phyloP scores from a whole-genome alignment of 2,797 vertebrate species.

The Babyrousa celebensis region DNA sequence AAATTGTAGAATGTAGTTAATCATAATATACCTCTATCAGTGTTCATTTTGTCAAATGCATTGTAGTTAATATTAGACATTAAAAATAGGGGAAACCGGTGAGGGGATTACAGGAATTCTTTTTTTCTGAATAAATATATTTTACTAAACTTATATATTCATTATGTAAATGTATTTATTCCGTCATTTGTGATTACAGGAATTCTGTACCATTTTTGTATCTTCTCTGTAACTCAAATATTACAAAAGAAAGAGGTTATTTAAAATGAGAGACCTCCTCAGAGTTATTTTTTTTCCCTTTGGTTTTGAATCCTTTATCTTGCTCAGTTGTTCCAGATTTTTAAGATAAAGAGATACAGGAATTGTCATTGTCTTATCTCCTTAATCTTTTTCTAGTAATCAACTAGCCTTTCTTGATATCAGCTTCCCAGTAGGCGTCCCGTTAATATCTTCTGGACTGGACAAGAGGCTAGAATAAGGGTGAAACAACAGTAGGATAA shows the following conservation, averaged over 20 bases:
- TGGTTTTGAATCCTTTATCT: not conserved
- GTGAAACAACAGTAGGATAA: not conserved
- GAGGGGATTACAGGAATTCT: not conserved
- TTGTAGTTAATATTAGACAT: not conserved
- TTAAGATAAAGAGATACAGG: not conserved
- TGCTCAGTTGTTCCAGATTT: not conserved
- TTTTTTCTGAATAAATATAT: no score
- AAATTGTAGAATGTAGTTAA: not conserved
- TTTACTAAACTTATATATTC: no score
- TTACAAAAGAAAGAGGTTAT: not conserved
- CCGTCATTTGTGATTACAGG: no score
- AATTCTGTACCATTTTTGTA: not conserved
- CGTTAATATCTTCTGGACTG: conserved; percentile 7
- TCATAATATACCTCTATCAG: not conserved
- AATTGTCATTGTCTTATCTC: not conserved
- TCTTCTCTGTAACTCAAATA: not conserved
- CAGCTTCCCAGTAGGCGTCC: not conserved
- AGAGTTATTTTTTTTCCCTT: not conserved
- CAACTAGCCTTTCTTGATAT: not conserved
- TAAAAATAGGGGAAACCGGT: not conserved
- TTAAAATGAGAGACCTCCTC: not conserved
- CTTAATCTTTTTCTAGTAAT: not conserved
- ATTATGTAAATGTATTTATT: no score
- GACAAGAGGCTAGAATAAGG: not conserved
- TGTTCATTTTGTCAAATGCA: not conserved